Evolutionary conservation across 1,140 invertebrate genomes (phyloP).

Genomic region (Penaeus japonicus): DNA sequence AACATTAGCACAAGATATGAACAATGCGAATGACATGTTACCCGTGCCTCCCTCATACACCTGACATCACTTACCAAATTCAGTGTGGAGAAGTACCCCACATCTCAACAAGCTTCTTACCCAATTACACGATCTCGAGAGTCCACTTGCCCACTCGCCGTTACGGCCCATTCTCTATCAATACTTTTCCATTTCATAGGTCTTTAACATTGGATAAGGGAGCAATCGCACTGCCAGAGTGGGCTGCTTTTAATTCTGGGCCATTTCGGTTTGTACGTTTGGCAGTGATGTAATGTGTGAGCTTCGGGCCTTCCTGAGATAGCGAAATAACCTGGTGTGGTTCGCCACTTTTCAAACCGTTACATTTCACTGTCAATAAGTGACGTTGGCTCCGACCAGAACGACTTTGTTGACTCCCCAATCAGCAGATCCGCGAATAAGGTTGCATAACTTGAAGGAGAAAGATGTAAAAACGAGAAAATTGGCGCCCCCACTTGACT

Average conservation of each 20-base stretch:
- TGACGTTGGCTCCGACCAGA: too few relatives aligned
- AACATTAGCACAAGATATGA: too few relatives aligned
- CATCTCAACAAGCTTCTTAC: slow-evolving; percentile 25
- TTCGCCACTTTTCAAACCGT: slow-evolving; percentile 14
- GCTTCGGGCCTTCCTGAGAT: slow-evolving; percentile 15
- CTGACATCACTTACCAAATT: slow-evolving; percentile 30
- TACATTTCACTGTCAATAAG: too few relatives aligned
- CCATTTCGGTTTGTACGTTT: slow-evolving; percentile 35
- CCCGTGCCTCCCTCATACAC: neutral
- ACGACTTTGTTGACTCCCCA: neutral
- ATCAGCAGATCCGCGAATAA: too few relatives aligned
- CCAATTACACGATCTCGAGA: slow-evolving; percentile 28
- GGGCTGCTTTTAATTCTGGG: slow-evolving; percentile 20
- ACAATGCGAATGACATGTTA: too few relatives aligned
- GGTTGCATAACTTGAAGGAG: neutral
- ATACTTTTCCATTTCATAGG: neutral
- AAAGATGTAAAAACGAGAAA: slow-evolving; percentile 20
- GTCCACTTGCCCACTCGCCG: neutral
- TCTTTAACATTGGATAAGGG: neutral
- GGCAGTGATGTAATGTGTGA: slow-evolving; percentile 43
- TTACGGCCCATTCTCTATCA: neutral
- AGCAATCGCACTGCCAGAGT: neutral
- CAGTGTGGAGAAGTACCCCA: neutral
- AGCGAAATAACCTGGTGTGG: slow-evolving; percentile 10
- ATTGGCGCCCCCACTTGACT: slow-evolving; percentile 38